Percentiles rank a stretch among this genome's conserved stretches.
Evolutionary conservation across 2,113 vertebrate species (phyloP).

Genomic region (Nycticorax nycticorax): DNA sequence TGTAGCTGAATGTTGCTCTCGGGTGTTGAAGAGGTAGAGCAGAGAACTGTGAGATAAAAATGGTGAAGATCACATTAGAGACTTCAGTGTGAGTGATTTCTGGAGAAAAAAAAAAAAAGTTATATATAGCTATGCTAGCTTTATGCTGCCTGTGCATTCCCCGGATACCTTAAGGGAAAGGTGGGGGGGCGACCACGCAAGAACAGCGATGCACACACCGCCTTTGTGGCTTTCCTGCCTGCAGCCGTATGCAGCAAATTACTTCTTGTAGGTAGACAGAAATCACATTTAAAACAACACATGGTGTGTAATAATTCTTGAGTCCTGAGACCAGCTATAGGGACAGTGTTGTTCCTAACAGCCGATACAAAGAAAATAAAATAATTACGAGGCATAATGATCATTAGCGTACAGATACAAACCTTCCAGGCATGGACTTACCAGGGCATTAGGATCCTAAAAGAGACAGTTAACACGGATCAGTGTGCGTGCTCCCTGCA

Average conservation of each 20-base stretch:
- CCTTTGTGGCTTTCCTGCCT: not conserved
- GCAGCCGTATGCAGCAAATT: not conserved
- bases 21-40: not conserved
- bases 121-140: not conserved
- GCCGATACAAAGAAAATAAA: not conserved
- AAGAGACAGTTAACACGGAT: not conserved
- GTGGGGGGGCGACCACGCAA: not conserved
- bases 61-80: not conserved
- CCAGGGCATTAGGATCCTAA: not conserved
- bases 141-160: not conserved
- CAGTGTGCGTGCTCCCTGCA: not conserved
- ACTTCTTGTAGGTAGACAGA: not conserved
- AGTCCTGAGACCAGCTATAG: not conserved
- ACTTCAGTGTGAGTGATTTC: not conserved
- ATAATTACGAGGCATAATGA: not conserved
- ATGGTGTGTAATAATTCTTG: not conserved
- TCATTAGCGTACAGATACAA: not conserved
- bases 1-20: not conserved
- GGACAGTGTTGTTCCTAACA: not conserved
- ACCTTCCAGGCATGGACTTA: not conserved
- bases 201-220: accelerated
- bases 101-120: not conserved
- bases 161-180: not conserved
- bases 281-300: not conserved
- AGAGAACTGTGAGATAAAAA: not conserved